Conservation (phyloP, 2,113 vertebrate genomes). For the Telmatochromis sp. region DNA sequence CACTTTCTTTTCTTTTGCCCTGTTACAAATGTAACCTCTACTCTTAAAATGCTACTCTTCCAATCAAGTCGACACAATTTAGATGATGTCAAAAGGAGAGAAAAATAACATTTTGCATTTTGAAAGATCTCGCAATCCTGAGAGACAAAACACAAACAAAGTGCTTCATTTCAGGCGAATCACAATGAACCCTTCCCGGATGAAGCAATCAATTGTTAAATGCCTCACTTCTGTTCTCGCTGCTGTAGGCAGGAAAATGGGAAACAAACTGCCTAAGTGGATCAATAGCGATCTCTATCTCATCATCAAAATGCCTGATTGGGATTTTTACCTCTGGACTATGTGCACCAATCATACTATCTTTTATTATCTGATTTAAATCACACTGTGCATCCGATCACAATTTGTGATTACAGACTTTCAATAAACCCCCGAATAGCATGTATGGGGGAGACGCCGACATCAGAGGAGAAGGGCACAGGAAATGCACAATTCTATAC, state of each 20-base stretch:
- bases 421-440: neutral
- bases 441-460: neutral
- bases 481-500: neutral
- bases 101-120: neutral
- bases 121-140: neutral
- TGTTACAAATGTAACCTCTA: neutral
- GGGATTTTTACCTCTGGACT: constrained; percentile 29
- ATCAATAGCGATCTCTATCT: constrained; percentile 45
- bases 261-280: constrained; percentile 30
- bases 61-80: neutral
- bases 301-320: constrained; percentile 47
- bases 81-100: neutral
- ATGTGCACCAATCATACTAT: neutral
- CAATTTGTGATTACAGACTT: constrained; percentile 3
- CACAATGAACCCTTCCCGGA: constrained; percentile 5
- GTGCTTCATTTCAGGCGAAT: constrained; percentile 20
- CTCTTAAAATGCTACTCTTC: neutral
- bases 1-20: neutral
- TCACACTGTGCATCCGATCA: constrained; percentile 9
- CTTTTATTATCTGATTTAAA: neutral
- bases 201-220: constrained; percentile 36
- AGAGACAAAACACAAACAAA: neutral
- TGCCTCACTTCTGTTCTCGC: constrained; percentile 1
- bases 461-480: neutral
- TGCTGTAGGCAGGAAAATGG: constrained; percentile 10